Percentiles rank a stretch among this genome's conserved stretches.
phyloP scores from a whole-genome alignment of 2,797 vertebrate species.

The Melanotaenia nigrans region DNA sequence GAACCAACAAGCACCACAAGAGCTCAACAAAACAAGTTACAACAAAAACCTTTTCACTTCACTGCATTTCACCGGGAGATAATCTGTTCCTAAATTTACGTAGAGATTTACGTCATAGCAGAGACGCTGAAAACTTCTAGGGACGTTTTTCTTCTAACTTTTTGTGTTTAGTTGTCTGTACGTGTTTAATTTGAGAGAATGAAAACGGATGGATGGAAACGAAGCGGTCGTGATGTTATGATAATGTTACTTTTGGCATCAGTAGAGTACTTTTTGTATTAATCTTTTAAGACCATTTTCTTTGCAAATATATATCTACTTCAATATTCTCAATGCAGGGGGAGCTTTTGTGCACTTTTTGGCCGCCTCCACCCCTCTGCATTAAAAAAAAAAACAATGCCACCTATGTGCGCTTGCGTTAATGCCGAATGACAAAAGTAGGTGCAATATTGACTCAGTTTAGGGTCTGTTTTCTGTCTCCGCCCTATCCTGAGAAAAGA shows the following conservation, averaged over 20 bases:
- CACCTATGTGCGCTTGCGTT: background rate
- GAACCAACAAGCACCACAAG: background rate
- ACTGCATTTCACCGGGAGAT: background rate
- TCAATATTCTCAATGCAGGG: background rate
- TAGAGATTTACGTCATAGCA: too few relatives aligned
- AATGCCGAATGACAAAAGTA: background rate
- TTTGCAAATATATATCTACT: background rate
- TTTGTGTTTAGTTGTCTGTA: too few relatives aligned
- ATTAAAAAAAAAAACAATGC: background rate
- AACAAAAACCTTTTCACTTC: background rate
- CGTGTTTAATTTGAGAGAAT: too few relatives aligned
- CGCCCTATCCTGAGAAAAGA: background rate
- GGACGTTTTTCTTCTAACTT: too few relatives aligned
- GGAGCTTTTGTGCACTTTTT: background rate
- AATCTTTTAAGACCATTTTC: background rate
- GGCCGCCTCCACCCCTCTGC: too few relatives aligned
- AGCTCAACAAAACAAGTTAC: background rate
- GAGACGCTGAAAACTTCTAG: too few relatives aligned
- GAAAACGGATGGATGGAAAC: too few relatives aligned
- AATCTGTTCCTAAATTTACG: background rate
- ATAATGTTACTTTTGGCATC: too few relatives aligned
- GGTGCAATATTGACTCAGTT: background rate
- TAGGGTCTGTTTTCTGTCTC: conserved; percentile 1
- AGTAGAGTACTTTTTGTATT: background rate
- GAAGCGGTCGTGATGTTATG: too few relatives aligned